Base-by-base conservation (phyloP, 2,113 vertebrate species). In the Mastomys coucha region DNA sequence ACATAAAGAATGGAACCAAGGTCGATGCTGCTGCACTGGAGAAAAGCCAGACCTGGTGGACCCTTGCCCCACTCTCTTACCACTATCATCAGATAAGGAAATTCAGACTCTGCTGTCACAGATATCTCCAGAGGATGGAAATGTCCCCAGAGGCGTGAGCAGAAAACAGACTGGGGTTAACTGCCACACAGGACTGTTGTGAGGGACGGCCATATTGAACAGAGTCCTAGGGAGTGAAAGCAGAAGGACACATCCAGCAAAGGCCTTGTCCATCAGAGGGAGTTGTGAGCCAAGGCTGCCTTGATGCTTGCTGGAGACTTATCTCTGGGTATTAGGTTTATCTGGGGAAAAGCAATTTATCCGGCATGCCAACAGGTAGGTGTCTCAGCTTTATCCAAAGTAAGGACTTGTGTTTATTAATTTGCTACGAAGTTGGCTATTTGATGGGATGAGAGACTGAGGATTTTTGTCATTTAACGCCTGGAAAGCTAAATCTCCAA, bases 141-240 rank as follows among this genome's bases (percentile, higher is more conserved):
- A 87, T 65, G 69, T 96, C 91, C 91, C 93, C 63, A n/a, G 49
- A 88, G 84, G 82, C 42, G 33, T 36, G 96, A 97, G 96, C 63
- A 88, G 96, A 96, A 96, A 97, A 87, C 96, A 91, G 81, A 91
- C 49, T 90, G 93, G 11, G 63, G 49, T 91, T 97, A 96, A 89
- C 86, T 97, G 96, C 76, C 76, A 76, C 67, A 85, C 6, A 95
- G n/a, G 96, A 26, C 24, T 58, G 33, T 67, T 42, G 14, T 65
- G 84, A 67, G 69, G 33, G 28, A 65, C 63, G 33, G 33, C 49
- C 91, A 94, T 95, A 6, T 93, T 96, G 75, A 97, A 91, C 90
- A 96, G 96, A 58, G 3, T 91, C 93, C 92, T 87, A 14, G 89
- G 65, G 94, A 67, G 72, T 72, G 56, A 39, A 11, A 60, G 4